A percentile compares a stretch with the other conserved stretches of the same genome.
Evolutionary conservation across 2,113 vertebrate genomes (phyloP).

Genomic region (Aleadryas rufinucha): DNA sequence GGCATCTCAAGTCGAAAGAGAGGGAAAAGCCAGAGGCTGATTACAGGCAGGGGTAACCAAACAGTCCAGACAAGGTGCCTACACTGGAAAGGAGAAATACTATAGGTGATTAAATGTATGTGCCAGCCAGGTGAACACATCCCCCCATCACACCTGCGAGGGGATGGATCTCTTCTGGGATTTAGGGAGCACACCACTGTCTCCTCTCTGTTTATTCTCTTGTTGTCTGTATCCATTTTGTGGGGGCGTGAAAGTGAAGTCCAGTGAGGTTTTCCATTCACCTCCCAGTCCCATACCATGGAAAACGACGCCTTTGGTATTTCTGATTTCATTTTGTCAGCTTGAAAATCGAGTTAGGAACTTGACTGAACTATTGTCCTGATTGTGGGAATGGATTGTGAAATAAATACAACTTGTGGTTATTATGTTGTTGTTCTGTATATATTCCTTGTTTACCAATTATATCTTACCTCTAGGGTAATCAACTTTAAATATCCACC

Average conservation of each 20-base stretch:
- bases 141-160: background rate
- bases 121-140: background rate
- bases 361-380: background rate
- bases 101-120: background rate
- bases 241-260: background rate
- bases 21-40: background rate
- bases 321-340: background rate
- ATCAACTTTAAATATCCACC: constrained; percentile 55
- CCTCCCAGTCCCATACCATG: accelerated
- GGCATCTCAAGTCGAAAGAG: background rate
- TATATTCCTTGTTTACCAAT: constrained; percentile 55
- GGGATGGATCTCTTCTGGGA: background rate
- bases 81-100: background rate
- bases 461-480: constrained; percentile 50
- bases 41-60: background rate
- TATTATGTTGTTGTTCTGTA: constrained; percentile 32
- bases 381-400: background rate
- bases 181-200: background rate
- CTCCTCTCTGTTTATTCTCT: background rate
- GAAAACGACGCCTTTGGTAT: background rate
- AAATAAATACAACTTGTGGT: background rate
- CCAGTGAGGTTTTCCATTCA: background rate
- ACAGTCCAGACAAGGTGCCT: background rate
- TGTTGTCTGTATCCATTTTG: background rate
- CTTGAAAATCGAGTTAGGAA: background rate